Evolutionary conservation across 2,888 invertebrate species (phyloP), one percentile per base, ranked within the genome.

Genomic region (Hydrotaea diabolus): DNA sequence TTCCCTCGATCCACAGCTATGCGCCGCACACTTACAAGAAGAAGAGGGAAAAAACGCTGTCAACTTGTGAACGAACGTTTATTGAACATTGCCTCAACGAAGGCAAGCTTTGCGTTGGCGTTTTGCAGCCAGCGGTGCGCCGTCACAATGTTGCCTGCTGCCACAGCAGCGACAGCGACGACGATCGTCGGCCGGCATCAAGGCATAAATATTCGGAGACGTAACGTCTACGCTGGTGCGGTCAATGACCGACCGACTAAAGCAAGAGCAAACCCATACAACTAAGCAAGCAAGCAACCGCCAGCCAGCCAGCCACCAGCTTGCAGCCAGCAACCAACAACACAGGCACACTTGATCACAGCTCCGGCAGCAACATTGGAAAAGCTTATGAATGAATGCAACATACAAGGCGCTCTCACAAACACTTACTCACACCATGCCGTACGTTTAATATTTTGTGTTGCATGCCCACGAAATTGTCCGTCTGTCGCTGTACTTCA

Each of bases 161-260:
- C 19, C 21, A 55, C 59, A 59, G 59, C 23, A 59, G 31, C 23
- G n/a, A 2, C 26, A 53, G 15, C 55, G 43, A n/a, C 36, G 26
- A 53, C 57, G 69, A 13, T 69, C 8, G 49, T 49, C 72, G 17
- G 57, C 36, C 43, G 46, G 46, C 83, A 78, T 57, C 59, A 57
- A 53, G 15, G 57, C 55, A 59, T 77, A 71, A 78, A 81, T 78
- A 85, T 82, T 82, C 89, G 89, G 89, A 89, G 88, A 88, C 88
- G 90, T 86, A 87, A 88, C 89, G 89, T 90, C 89, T 89, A 87
- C 89, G 89, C 86, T 87, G 88, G 86, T 87, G 77, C 90, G 91
- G 91, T 90, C 90, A 90, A 90, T 90, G 91, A 91, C 90, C 90
- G 90, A 90, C 89, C 90, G 90, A 90, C 90, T 89, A 87, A 88